These are phyloP conservation scores for Brenthis hecate DNA, from an alignment of 2,888 invertebrate genomes.

Conservation along the genomic window DNA sequence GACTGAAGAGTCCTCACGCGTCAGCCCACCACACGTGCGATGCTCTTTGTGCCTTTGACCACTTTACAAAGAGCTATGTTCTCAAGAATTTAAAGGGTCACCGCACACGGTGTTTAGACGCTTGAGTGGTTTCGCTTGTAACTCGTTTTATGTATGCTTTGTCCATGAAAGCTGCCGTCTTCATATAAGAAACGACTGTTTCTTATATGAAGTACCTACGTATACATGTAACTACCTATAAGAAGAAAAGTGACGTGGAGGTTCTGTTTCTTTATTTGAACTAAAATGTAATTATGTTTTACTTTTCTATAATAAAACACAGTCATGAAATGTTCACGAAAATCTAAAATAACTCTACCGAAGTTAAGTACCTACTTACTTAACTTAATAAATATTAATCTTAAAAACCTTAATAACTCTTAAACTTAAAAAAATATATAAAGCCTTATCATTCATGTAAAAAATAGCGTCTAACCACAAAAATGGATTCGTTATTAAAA, in stretches of 20 bases:
- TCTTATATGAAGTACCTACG: too few species aligned
- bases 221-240: conserved; percentile 7
- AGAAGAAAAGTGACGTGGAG: not conserved
- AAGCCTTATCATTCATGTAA: not conserved
- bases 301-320: too few species aligned
- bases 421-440: not conserved
- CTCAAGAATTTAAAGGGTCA: conserved; percentile 40
- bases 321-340: too few species aligned
- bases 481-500: conserved; percentile 1
- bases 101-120: conserved; percentile 37
- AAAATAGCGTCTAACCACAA: not conserved
- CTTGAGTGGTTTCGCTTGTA: conserved; percentile 29
- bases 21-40: conserved; percentile 52
- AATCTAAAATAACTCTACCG: too few species aligned
- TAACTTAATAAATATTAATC: too few species aligned
- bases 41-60: conserved; percentile 39
- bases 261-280: not conserved
- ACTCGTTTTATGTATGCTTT: conserved; percentile 32
- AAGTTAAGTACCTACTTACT: too few species aligned
- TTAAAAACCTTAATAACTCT: not conserved
- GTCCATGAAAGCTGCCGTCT: conserved; percentile 26
- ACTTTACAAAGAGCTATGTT: conserved; percentile 37
- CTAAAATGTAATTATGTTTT: not conserved
- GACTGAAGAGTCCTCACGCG: conserved; percentile 61
- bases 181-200: conserved; percentile 8